phyloP scores from a whole-genome alignment of 2,113 vertebrate genomes.

The Phocoena sinus region DNA sequence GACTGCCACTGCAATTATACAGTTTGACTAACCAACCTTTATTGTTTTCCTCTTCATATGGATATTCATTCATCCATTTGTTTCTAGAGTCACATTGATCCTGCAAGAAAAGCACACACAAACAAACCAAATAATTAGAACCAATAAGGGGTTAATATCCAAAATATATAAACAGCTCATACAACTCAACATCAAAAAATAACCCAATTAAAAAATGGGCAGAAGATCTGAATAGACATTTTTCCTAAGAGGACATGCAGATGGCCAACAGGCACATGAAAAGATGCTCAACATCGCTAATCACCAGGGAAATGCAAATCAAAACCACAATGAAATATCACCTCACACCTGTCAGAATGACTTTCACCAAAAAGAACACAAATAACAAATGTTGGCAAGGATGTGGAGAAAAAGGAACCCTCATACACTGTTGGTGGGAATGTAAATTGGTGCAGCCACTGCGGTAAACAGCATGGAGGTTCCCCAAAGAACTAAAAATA shows the following conservation, averaged over 20 bases:
- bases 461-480: not conserved
- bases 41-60: conserved; percentile 83
- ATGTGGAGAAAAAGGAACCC: not conserved
- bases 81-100: conserved; percentile 77
- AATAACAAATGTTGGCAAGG: not conserved
- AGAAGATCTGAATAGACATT: not conserved
- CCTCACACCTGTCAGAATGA: not conserved
- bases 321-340: not conserved
- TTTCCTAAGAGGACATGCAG: not conserved
- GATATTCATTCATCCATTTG: conserved; percentile 79
- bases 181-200: not conserved
- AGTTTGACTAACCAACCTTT: conserved; percentile 76
- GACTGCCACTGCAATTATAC: not conserved
- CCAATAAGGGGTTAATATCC: not conserved
- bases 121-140: not conserved
- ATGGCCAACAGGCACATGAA: not conserved
- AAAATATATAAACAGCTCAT: not conserved
- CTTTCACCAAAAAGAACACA: not conserved
- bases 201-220: not conserved
- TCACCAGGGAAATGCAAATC: not conserved
- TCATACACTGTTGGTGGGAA: not conserved
- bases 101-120: conserved; percentile 68
- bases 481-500: not conserved
- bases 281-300: not conserved
- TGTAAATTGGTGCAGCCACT: not conserved